Conservation (phyloP, 2,888 invertebrate species). For the Lasioglossum morio region DNA sequence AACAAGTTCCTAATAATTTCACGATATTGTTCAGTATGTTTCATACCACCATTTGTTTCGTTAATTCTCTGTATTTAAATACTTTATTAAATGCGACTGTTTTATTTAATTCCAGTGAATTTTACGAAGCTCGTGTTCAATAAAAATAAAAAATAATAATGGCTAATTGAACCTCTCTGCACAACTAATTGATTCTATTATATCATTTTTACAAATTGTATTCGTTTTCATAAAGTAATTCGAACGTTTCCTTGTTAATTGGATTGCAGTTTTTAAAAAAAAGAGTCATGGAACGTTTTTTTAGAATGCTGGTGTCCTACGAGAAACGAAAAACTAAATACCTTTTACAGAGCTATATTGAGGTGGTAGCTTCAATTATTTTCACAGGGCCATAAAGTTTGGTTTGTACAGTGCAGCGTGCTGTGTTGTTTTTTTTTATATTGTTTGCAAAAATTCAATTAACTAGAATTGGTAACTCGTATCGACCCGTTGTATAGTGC, state of each 20-base stretch:
- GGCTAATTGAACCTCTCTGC: background rate
- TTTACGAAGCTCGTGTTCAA: background rate
- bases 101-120: background rate
- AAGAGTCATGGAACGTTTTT: background rate
- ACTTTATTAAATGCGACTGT: background rate
- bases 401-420: background rate
- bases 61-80: background rate
- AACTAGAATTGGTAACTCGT: background rate
- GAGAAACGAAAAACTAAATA: background rate
- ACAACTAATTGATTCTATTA: background rate
- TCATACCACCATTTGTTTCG: no score
- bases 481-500: background rate
- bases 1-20: no score
- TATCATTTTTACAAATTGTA: background rate
- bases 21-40: no score
- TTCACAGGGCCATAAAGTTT: background rate
- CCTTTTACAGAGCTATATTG: background rate
- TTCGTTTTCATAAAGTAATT: background rate
- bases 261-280: background rate
- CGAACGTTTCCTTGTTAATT: background rate
- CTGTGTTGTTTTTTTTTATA: background rate
- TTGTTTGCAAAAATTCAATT: background rate
- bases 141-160: background rate
- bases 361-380: background rate
- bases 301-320: background rate